Evolutionary conservation across 2,797 vertebrate genomes (phyloP), one percentile per base, ranked within the genome.

Genomic region (Vultur gryphus): DNA sequence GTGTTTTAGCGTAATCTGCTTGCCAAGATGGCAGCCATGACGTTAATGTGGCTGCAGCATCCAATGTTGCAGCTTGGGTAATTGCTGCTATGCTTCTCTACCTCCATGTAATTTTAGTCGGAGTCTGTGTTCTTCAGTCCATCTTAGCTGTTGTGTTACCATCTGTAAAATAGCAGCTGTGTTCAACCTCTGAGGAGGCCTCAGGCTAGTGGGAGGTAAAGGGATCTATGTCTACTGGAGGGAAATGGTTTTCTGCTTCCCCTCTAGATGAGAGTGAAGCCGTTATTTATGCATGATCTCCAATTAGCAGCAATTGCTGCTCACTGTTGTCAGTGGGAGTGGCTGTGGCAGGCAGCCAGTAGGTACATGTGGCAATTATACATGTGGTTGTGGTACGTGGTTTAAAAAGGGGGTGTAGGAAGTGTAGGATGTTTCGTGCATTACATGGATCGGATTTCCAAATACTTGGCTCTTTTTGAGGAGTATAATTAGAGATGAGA

Each of bases 281-380:
- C 46, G 81, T 97, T 87, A 95, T 87, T 97, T 96, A 93, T 97
- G 89, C 75, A 96, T 96, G 91, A 93, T 92, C 71, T 67, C 75
- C 76, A 95, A 89, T 96, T 97, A 97, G 94, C 87, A 84, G 91
- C 91, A 85, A 70, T 96, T 93, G 89, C 93, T 78, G 90, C 92
- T 87, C 48, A 0, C 58, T 77, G 48, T 44, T 89, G 89, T 70
- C 21, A 31, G 31, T 80, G 91, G 94, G 94, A 94, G 95, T 49
- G 95, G 95, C 84, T 41, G 84, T 93, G 96, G 96, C 95, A 66
- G 82, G 52, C 15, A 14, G 96, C 92, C 95, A 93, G 95, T 4
- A 28, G 10, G 78, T 87, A 72, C 29, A 28, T 66, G 87, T 90
- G 94, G 76, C 69, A 84, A 20, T 93, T 54, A 29, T 10, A 21